phyloP scores from a whole-genome alignment of 2,888 invertebrate species.

The Drosophila cognata region DNA sequence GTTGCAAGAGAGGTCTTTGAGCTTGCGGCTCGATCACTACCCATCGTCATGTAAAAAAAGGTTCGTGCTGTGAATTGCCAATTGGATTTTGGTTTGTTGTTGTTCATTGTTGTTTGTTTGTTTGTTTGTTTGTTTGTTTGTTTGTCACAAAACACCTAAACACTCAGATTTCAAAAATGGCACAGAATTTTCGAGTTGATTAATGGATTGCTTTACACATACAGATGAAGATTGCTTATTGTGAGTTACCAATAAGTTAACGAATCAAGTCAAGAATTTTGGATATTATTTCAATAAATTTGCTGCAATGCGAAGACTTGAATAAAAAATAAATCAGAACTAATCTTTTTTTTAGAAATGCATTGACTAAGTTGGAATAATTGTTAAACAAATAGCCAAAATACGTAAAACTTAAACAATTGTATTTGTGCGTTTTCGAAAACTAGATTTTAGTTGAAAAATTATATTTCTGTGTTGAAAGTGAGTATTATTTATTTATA shows the following conservation, averaged over 20 bases:
- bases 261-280: neutral
- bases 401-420: neutral
- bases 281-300: neutral
- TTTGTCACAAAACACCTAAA: conserved; percentile 15
- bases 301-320: neutral
- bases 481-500: neutral
- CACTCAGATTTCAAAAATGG: conserved; percentile 47
- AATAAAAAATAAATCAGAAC: neutral
- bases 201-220: conserved; percentile 31
- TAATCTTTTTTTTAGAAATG: neutral
- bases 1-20: conserved; percentile 54
- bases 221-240: neutral
- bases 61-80: conserved; percentile 69
- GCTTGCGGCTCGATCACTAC: conserved; percentile 38
- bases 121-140: conserved; percentile 1
- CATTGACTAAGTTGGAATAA: neutral
- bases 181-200: conserved; percentile 38
- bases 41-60: conserved; percentile 48
- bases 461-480: neutral
- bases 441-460: neutral
- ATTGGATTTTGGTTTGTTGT: conserved; percentile 30
- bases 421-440: neutral
- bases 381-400: neutral
- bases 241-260: too few relatives aligned
- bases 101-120: neutral